Evolutionary conservation across 2,888 invertebrate genomes (phyloP), one percentile per base, ranked within the genome.

Genomic region (Sesamia inferens): DNA sequence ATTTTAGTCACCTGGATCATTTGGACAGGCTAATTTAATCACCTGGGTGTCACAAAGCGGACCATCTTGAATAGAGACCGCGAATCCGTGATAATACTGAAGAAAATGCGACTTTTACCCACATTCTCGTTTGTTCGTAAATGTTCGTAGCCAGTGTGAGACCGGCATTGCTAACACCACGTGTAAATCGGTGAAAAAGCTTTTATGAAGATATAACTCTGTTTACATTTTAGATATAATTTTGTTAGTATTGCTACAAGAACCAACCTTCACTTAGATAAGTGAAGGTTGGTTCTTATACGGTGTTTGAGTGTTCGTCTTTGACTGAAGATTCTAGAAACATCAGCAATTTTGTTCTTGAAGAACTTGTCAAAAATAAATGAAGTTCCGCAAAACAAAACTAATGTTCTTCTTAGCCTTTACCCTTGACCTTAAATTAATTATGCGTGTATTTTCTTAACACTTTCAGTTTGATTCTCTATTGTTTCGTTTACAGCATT

Each of bases 201-300:
- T 64, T 63, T 61, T 65, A 66, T 22, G n/a, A n/a, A n/a, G n/a
- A 69, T 39, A 78, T n/a, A 75, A 51, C 39, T 22, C 13, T 55
- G 57, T 66, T 67, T 59, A 31, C 55, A 24, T 68, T 78, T 61
- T 19, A 19, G 19, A 39, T 59, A 58, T 48, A 11, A 69, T 24
- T 31, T 78, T 64, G 64, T 59, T n/a, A 11, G 63, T 64, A 73
- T 55, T 31, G n/a, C n/a, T 44, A 42, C 10, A n/a, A n/a, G n/a
- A n/a, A n/a, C n/a, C n/a, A n/a, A n/a, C n/a, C n/a, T n/a, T n/a
- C n/a, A n/a, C n/a, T n/a, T n/a, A n/a, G n/a, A 5, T 44, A 31
- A 71, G 61, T 51, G 8, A 16, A 55, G 22, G 1, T 54, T 14
- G n/a, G 0, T 48, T 39, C 19, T 42, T 48, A 16, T 31, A 48